A percentile compares a stretch with the other conserved stretches of the same genome.
These are phyloP conservation scores for Rhamphomyia laevipes DNA, from an alignment of 2,888 invertebrate genomes.

Conservation along the genomic window DNA sequence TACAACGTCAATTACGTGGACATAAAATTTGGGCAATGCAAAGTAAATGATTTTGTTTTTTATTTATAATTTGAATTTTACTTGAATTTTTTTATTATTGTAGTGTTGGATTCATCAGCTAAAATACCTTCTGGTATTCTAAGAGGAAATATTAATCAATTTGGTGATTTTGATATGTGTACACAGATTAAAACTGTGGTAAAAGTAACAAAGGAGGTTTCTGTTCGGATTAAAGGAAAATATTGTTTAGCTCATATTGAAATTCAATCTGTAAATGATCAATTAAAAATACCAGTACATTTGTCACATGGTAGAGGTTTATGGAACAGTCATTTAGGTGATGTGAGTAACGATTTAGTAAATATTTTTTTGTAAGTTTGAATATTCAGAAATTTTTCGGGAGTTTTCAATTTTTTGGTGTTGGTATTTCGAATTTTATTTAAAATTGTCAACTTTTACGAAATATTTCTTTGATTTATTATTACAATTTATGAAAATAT, in stretches of 20 bases:
- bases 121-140: constrained; percentile 56
- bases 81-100: background rate
- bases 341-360: constrained; percentile 43
- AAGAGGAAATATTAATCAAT: constrained; percentile 57
- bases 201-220: constrained; percentile 46
- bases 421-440: no score
- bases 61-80: background rate
- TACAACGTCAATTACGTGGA: constrained; percentile 53
- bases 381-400: background rate
- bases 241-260: constrained; percentile 58
- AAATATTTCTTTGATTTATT: no score
- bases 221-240: constrained; percentile 52
- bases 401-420: no score
- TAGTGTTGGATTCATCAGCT: constrained; percentile 62
- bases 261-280: constrained; percentile 44
- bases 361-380: background rate
- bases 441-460: no score
- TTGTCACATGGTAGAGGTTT: constrained; percentile 52
- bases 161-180: constrained; percentile 61
- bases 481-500: no score
- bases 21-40: constrained; percentile 60
- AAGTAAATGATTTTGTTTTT: constrained; percentile 39
- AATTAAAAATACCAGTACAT: constrained; percentile 50
- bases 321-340: constrained; percentile 50
- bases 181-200: constrained; percentile 44